Conservation (phyloP, 2,113 vertebrate species). For the Hiodon tergisus region DNA sequence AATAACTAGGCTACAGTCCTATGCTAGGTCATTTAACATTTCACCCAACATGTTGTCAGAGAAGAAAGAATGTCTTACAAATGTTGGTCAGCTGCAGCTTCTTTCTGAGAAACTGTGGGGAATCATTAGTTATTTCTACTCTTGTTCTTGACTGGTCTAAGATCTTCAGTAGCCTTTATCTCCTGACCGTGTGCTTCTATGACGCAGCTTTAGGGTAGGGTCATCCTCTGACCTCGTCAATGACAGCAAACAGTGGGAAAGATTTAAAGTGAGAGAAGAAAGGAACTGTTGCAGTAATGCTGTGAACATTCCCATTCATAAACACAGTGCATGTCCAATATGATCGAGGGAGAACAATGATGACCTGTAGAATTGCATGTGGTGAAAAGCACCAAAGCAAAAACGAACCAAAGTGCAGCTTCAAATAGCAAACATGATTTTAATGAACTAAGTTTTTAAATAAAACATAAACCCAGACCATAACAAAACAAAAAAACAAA, state of each 20-base stretch:
- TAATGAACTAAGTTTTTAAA: too few species aligned
- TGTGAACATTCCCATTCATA: conserved; percentile 26
- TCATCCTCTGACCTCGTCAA: conserved; percentile 42
- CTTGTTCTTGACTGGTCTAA: conserved; percentile 50
- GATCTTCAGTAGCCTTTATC: conserved; percentile 54
- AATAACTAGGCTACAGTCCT: conserved; percentile 41
- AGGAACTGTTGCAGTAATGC: conserved; percentile 36
- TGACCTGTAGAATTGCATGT: conserved; percentile 1
- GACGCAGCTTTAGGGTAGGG: conserved; percentile 42
- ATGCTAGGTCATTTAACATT: conserved; percentile 40
- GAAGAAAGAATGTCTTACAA: conserved; percentile 68
- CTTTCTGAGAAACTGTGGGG: conserved; percentile 40
- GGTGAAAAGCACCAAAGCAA: too few species aligned
- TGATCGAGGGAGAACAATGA: too few species aligned
- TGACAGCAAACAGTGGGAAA: conserved; percentile 45
- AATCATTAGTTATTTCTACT: conserved; percentile 57
- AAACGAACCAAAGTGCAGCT: too few species aligned
- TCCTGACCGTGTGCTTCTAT: conserved; percentile 55
- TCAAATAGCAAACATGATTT: too few species aligned
- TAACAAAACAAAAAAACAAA: too few species aligned
- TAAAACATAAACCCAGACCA: too few species aligned
- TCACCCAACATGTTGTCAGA: conserved; percentile 61
- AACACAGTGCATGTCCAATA: conserved; percentile 18
- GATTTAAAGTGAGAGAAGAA: conserved; percentile 46
- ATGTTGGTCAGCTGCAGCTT: conserved; percentile 65